Evolutionary conservation across 2,113 vertebrate species (phyloP).

Genomic region (Neolamprologus falcicula): DNA sequence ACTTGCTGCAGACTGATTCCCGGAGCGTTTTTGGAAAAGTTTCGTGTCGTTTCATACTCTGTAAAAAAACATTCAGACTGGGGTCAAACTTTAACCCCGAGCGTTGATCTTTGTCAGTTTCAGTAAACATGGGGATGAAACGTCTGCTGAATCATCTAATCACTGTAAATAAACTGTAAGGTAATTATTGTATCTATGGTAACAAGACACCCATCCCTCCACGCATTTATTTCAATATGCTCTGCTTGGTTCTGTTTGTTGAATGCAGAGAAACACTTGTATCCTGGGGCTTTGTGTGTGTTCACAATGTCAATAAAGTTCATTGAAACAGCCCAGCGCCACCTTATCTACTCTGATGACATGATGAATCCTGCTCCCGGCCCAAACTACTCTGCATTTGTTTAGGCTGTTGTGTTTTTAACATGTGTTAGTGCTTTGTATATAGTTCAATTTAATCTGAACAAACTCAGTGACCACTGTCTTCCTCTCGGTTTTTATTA

Average conservation of each 20-base stretch:
- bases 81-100: neutral
- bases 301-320: neutral
- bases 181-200: neutral
- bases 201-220: neutral
- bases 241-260: neutral
- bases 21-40: neutral
- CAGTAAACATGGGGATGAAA: neutral
- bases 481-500: neutral
- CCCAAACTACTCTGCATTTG: neutral
- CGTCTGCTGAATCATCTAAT: neutral
- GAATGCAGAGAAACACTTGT: neutral
- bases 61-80: neutral
- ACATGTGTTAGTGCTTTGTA: neutral
- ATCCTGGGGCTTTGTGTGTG: neutral
- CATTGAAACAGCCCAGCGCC: neutral
- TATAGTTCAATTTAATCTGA: neutral
- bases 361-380: neutral
- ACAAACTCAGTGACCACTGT: neutral
- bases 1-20: neutral
- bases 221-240: neutral
- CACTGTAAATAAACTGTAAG: neutral
- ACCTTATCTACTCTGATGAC: neutral
- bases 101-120: neutral
- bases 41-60: neutral
- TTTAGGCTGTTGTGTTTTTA: neutral